These are phyloP conservation scores for Zonotrichia albicollis DNA, from an alignment of 2,797 vertebrate species.

Conservation along the genomic window DNA sequence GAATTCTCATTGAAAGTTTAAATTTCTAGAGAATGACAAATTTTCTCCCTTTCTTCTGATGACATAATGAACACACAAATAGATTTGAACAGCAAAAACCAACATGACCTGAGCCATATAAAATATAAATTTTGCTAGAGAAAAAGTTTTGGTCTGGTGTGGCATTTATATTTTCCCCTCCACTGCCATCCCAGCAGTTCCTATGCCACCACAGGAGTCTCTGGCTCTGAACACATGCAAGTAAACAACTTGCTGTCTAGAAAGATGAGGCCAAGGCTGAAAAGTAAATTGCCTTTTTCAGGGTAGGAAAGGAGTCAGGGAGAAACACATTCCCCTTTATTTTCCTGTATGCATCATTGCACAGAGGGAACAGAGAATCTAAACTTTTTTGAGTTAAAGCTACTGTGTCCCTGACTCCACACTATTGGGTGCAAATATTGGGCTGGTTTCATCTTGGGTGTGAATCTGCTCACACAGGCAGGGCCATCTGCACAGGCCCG, in stretches of 20 bases:
- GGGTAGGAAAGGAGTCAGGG: neutral
- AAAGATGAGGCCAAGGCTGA: neutral
- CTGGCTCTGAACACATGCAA: neutral
- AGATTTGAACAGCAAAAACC: neutral
- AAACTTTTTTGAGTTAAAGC: neutral
- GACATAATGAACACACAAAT: neutral
- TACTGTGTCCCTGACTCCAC: neutral
- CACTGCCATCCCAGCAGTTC: neutral
- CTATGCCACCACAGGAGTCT: neutral
- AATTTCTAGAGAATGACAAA: neutral
- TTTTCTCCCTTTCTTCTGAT: neutral
- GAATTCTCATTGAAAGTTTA: conserved; percentile 5
- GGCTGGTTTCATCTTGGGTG: neutral
- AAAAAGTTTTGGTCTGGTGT: neutral
- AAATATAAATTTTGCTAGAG: neutral
- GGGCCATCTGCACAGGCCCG: neutral
- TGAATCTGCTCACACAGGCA: neutral
- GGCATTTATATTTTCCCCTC: neutral
- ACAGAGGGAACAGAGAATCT: neutral
- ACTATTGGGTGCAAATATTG: neutral
- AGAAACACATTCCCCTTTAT: neutral
- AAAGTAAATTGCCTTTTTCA: neutral
- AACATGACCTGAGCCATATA: neutral
- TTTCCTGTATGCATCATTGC: neutral
- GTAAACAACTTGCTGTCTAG: neutral